Evolutionary conservation across 2,888 invertebrate genomes (phyloP), one percentile per base, ranked within the genome.

Genomic region (Esperia sulphurella): DNA sequence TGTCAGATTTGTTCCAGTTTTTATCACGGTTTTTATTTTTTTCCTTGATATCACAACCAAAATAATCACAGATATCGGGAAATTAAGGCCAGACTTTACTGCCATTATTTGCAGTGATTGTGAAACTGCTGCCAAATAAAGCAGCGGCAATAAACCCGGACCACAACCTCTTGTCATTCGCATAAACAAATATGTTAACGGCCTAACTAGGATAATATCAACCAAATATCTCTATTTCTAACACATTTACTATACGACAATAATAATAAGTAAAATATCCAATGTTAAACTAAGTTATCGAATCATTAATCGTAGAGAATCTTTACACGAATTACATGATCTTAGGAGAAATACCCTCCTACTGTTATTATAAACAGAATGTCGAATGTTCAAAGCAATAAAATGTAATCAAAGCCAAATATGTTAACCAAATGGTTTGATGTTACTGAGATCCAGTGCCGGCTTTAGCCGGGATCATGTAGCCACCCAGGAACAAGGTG

Each of bases 341-440:
- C 35, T 46, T 46, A 14, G 40, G 45, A 29, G 14, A 4, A 14
- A 37, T 33, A 29, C n/a, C 13, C 39, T 30, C 12, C 9, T 41
- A 30, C 29, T 41, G 30, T 29, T 41, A 30, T 41, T 40, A 21
- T 13, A 35, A n/a, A 14, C 8, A n/a, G 6, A n/a, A 8, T 14
- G 41, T 41, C 10, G 5, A 40, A 30, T 30, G 13, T 38, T 13
- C 35, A 35, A 35, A 35, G 7, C 14, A 21, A 33, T 44, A 47
- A 47, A 47, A 47, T 38, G 33, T 43, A 43, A 43, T 28, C 38
- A 14, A 61, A 58, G 64, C 71, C 68, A 68, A 66, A 65, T 66
- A 65, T 61, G 52, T 59, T 71, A 63, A 67, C 42, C 42, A 43
- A 43, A 43, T 29, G 14, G 14, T 41, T 21, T 10, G 3, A 41